Evolutionary conservation across 2,888 invertebrate species (phyloP), one percentile per base, ranked within the genome.

Genomic region (Apamea sordens): DNA sequence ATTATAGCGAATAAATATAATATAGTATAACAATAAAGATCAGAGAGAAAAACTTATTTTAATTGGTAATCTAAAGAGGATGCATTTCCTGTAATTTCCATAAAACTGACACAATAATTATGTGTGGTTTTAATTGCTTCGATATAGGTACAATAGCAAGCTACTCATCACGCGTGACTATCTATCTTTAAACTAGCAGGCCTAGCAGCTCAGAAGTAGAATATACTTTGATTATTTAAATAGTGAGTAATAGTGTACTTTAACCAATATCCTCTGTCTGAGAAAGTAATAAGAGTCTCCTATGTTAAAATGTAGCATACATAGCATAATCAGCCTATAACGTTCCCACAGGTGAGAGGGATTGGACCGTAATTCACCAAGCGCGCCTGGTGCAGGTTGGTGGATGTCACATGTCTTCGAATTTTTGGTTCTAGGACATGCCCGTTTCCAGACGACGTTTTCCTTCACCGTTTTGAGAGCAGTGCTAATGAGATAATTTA

Each of bases 121-220:
- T 68, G 7, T 21, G 61, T 76, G 32, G 32, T n/a, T 32, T 50
- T 82, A 65, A 56, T 77, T 41, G 41, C 41, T 50, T 50, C 11
- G n/a, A 56, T 64, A 65, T 21, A 69, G 2, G 2, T 18, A 63
- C 21, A 44, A 50, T 21, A 61, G 21, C 1, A 53, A 61, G 8
- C 18, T 70, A 65, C 50, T 32, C 77, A 67, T 65, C n/a, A 64
- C 2, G 67, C 67, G 24, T 53, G 53, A 80, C 83, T 61, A 76
- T 68, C 32, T 74, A 59, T 47, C 11, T 32, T 50, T 69, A 10
- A 2, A 8, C 2, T 44, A 63, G 24, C 15, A 50, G 36, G 11
- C 6, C 6, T 36, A 50, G 13, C 11, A 50, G 28, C 7, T 18
- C 1, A 61, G 21, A 41, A 28, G 24, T 24, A 59, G 24, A 41